Evolutionary conservation across 2,797 vertebrate genomes (phyloP).

Genomic region (Apogon talboti): DNA sequence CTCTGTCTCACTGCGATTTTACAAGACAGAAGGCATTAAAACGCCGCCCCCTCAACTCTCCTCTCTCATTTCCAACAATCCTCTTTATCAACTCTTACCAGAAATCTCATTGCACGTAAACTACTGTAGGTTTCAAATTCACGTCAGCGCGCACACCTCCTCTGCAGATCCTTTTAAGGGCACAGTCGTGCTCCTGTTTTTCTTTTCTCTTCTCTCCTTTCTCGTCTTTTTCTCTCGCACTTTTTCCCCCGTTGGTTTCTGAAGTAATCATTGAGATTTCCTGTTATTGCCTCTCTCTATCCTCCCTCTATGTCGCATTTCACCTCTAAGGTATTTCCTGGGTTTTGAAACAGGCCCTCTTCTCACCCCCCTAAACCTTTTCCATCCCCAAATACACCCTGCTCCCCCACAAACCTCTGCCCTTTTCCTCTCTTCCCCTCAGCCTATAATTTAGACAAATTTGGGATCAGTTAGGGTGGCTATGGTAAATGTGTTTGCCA

Average conservation of each 20-base stretch:
- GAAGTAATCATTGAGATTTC: slow-evolving; percentile 78
- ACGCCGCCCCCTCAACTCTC: slow-evolving; percentile 22
- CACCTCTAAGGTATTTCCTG: slow-evolving; percentile 85
- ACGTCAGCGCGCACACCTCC: slow-evolving; percentile 50
- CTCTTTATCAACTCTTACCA: slow-evolving; percentile 71
- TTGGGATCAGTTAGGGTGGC: slow-evolving; percentile 63
- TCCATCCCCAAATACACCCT: slow-evolving; percentile 43
- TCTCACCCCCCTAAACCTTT: slow-evolving; percentile 38
- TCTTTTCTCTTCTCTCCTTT: slow-evolving; percentile 52
- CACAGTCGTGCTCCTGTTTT: slow-evolving; percentile 63
- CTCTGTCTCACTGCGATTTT: slow-evolving; percentile 36
- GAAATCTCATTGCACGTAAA: slow-evolving; percentile 70
- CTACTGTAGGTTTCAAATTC: slow-evolving; percentile 38
- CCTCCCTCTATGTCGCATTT: slow-evolving; percentile 69
- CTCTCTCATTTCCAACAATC: slow-evolving; percentile 60
- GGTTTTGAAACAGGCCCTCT: slow-evolving; percentile 71
- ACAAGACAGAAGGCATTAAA: slow-evolving; percentile 42
- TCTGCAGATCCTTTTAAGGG: slow-evolving; percentile 73
- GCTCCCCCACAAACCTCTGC: slow-evolving; percentile 49
- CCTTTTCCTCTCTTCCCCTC: slow-evolving; percentile 48
- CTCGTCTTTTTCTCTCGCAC: slow-evolving; percentile 21
- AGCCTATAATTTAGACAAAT: slow-evolving; percentile 80
- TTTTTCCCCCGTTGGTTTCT: slow-evolving; percentile 63
- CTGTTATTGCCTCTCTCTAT: slow-evolving; percentile 76
- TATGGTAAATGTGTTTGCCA: slow-evolving; percentile 74